phyloP scores from a whole-genome alignment of 53 echinoderm and acorn worm species.

The Echinarachnius parma region DNA sequence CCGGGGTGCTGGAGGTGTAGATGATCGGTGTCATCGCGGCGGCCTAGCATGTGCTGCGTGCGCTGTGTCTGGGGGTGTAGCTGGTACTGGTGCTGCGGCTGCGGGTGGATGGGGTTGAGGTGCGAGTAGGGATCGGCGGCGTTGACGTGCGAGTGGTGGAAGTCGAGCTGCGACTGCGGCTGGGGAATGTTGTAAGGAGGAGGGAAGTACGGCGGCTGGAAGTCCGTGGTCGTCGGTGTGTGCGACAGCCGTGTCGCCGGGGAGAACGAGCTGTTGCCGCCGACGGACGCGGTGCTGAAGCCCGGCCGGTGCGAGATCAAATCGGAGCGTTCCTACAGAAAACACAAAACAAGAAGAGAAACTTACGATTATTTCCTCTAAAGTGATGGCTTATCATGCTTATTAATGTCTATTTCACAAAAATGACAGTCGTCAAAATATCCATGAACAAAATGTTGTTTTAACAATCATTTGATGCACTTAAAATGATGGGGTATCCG shows the following conservation, averaged over 20 bases:
- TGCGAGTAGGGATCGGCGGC: conserved; percentile 97
- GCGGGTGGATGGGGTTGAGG: conserved; percentile 96
- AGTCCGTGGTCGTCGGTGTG: conserved; percentile 97
- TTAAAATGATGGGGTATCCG: too few relatives aligned
- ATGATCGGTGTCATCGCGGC: conserved; percentile 83
- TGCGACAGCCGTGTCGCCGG: conserved; percentile 96
- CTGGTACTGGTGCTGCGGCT: conserved; percentile 95
- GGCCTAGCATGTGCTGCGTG: conserved; percentile 83
- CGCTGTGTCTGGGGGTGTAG: conserved; percentile 95
- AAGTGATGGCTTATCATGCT: too few relatives aligned
- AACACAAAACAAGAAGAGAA: not conserved
- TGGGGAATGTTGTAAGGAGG: conserved; percentile 99
- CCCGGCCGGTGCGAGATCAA: conserved; percentile 93
- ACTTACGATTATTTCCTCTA: too few relatives aligned
- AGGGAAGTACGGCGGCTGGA: conserved; percentile 99
- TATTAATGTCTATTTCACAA: too few relatives aligned
- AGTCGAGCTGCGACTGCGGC: conserved; percentile 96
- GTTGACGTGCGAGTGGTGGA: conserved; percentile 97
- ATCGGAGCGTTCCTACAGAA: conserved; percentile 92
- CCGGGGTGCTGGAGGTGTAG: conserved; percentile 95
- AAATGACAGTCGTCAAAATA: too few relatives aligned
- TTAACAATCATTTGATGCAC: too few relatives aligned
- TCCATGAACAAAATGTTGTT: too few relatives aligned
- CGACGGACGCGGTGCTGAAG: conserved; percentile 94
- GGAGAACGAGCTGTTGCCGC: conserved; percentile 93